Percentiles rank a stretch among this genome's conserved stretches.
These are phyloP conservation scores for Andrena cerasifolii DNA, from an alignment of 1,140 invertebrate genomes.

Conservation along the genomic window DNA sequence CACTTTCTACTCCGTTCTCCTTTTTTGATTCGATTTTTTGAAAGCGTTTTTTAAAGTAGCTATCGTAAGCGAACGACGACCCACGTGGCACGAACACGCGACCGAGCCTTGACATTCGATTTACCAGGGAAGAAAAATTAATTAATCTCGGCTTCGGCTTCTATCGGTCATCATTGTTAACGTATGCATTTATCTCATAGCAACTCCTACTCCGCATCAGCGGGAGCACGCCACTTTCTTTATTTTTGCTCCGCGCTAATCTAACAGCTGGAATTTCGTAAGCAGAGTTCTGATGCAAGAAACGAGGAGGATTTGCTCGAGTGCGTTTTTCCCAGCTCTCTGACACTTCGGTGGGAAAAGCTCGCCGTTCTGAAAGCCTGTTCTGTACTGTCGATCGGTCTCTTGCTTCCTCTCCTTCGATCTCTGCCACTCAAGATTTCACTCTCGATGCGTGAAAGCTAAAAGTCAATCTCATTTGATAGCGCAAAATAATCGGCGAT, in stretches of 20 bases:
- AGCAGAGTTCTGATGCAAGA: conserved; percentile 57
- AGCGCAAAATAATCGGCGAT: too few species aligned
- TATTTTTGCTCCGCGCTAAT: conserved; percentile 13
- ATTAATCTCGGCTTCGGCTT: not conserved
- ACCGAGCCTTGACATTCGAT: conserved; percentile 5
- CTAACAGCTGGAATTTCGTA: conserved; percentile 52
- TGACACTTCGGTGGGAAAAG: not conserved
- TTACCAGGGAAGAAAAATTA: not conserved
- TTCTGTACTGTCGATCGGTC: too few species aligned
- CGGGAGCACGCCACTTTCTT: conserved; percentile 20
- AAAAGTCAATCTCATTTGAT: too few species aligned
- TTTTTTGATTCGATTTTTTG: too few species aligned
- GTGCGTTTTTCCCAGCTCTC: conserved; percentile 9
- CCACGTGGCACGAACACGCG: not conserved
- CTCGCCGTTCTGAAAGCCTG: not conserved
- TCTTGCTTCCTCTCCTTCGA: too few species aligned
- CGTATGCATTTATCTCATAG: not conserved
- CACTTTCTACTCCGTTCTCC: too few species aligned
- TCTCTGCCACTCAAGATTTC: too few species aligned
- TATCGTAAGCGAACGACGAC: too few species aligned
- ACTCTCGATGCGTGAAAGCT: too few species aligned
- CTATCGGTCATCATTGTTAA: not conserved
- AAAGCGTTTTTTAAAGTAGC: too few species aligned
- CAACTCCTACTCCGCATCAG: conserved; percentile 6
- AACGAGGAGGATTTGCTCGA: conserved; percentile 33